Conservation (phyloP, 1,140 invertebrate genomes). For the Solen grandis region DNA sequence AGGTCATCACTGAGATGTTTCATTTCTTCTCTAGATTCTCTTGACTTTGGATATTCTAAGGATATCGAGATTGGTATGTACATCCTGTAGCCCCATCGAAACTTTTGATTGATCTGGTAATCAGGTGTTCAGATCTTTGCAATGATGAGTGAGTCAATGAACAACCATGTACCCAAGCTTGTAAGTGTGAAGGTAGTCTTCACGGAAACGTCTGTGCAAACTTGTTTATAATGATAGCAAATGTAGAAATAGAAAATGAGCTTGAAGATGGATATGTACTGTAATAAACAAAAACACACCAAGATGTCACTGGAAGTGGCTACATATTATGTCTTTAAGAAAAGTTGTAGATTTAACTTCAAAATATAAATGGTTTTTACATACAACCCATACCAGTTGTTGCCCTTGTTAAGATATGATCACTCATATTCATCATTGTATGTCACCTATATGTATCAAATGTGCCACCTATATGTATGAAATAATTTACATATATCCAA, state of each 20-base stretch:
- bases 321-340: neutral
- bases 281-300: no score
- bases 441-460: neutral
- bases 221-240: slow-evolving; percentile 1
- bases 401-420: neutral
- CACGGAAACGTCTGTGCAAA: neutral
- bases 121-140: neutral
- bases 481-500: neutral
- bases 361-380: neutral
- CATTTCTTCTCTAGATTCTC: no score
- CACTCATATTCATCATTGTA: neutral
- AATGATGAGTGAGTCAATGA: slow-evolving; percentile 9
- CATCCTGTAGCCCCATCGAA: neutral
- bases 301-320: no score
- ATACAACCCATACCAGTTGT: neutral
- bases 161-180: neutral
- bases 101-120: slow-evolving; percentile 5
- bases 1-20: neutral
- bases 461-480: no score
- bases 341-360: no score
- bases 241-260: neutral
- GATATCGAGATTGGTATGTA: neutral
- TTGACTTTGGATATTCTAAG: no score
- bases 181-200: neutral
- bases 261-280: neutral